Evolutionary conservation across 2,797 vertebrate genomes (phyloP).

Genomic region (Rallus crepitans): DNA sequence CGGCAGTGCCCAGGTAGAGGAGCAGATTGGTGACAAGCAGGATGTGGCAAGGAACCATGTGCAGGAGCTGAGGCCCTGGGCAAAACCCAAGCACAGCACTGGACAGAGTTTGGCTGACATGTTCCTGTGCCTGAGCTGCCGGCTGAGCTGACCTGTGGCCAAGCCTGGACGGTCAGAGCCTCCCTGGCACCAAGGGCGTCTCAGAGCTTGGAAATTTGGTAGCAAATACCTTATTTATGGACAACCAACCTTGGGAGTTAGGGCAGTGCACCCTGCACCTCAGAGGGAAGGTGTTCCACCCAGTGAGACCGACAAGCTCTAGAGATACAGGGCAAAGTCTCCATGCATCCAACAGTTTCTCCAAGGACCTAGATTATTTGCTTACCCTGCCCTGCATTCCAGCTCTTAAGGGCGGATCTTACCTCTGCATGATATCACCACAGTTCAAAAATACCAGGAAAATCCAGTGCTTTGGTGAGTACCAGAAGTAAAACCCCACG

Average conservation of each 20-base stretch:
- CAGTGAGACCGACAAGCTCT: not conserved
- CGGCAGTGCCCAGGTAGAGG: not conserved
- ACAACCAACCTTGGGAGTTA: not conserved
- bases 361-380: not conserved
- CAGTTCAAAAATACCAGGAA: not conserved
- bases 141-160: not conserved
- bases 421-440: not conserved
- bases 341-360: not conserved
- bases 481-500: not conserved
- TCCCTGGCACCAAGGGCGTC: accelerated
- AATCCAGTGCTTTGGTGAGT: not conserved
- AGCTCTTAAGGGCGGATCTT: not conserved
- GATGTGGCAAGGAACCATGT: not conserved
- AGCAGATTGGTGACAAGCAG: not conserved
- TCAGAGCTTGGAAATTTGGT: not conserved
- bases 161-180: not conserved
- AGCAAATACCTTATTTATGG: not conserved
- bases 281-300: not conserved
- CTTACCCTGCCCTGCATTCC: not conserved
- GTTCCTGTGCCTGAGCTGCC: not conserved
- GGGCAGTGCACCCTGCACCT: not conserved
- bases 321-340: not conserved
- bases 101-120: not conserved
- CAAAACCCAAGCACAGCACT: not conserved
- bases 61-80: not conserved